Evolutionary conservation across 2,888 invertebrate species (phyloP).

Genomic region (Pyrrhosoma nymphula): DNA sequence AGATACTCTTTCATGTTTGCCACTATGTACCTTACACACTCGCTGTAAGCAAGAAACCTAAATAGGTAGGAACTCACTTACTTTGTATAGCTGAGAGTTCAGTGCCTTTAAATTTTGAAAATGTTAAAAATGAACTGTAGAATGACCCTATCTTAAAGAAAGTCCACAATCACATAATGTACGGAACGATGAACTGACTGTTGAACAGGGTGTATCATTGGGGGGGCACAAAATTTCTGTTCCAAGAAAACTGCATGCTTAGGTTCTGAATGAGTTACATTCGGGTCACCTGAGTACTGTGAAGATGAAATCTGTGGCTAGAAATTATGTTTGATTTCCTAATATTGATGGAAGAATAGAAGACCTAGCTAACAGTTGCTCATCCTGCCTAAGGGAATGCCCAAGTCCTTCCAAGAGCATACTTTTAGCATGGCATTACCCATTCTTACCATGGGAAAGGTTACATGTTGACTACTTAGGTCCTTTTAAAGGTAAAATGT

Average conservation of each 20-base stretch:
- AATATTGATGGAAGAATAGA: background rate
- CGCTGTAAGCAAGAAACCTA: background rate
- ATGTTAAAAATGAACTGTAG: background rate
- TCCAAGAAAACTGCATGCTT: background rate
- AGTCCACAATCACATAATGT: background rate
- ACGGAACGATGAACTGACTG: slow-evolving; percentile 13
- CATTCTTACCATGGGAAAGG: background rate
- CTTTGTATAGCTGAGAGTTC: background rate
- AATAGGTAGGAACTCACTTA: background rate
- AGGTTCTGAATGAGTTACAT: slow-evolving; percentile 24
- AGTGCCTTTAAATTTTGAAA: background rate
- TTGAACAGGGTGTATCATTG: slow-evolving; percentile 48
- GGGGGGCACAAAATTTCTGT: slow-evolving; percentile 41
- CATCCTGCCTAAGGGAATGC: background rate
- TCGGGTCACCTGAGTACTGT: slow-evolving; percentile 47
- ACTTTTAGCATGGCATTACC: background rate
- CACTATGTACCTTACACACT: background rate
- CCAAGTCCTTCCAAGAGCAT: background rate
- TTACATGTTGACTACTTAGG: background rate
- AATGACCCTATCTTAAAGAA: slow-evolving; percentile 25
- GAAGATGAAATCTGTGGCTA: slow-evolving; percentile 67
- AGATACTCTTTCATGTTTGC: background rate
- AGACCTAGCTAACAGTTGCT: background rate
- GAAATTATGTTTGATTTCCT: slow-evolving; percentile 62
- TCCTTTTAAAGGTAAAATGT: background rate